A percentile compares a stretch with the other conserved stretches of the same genome.
phyloP scores from a whole-genome alignment of 2,797 vertebrate species.

The Morus bassanus region DNA sequence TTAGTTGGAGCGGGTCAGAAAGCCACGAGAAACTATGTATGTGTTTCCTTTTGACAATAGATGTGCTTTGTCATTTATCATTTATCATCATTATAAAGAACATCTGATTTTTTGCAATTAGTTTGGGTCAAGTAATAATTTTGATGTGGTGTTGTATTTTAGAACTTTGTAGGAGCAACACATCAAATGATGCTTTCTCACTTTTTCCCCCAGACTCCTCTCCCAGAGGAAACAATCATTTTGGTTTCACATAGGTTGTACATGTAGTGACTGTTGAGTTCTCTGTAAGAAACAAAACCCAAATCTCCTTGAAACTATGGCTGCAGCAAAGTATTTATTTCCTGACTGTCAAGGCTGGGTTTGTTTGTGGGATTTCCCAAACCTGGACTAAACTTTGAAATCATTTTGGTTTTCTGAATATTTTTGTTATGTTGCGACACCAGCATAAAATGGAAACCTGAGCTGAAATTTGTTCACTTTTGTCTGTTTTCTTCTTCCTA shows the following conservation, averaged over 20 bases:
- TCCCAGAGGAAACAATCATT: neutral
- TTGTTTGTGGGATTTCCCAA: neutral
- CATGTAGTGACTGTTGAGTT: neutral
- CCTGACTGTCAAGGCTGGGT: neutral
- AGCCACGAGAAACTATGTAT: fast-evolving
- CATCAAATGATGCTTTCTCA: neutral
- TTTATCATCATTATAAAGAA: neutral
- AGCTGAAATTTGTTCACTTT: neutral
- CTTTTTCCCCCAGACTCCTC: neutral
- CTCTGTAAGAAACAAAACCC: neutral
- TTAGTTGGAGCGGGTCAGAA: neutral
- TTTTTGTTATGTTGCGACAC: neutral
- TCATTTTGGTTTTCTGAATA: neutral
- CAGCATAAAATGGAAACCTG: neutral
- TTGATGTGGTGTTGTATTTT: neutral
- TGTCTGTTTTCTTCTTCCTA: neutral
- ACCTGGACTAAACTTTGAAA: neutral
- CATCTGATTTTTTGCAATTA: neutral
- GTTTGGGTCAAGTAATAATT: neutral
- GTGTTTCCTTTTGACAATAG: neutral
- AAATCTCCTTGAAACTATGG: neutral
- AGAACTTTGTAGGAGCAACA: neutral
- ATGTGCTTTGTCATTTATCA: neutral
- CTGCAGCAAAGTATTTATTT: neutral
- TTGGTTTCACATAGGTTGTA: fast-evolving